Evolutionary conservation across 2,888 invertebrate genomes (phyloP).

Genomic region (Isotomurus palustris): DNA sequence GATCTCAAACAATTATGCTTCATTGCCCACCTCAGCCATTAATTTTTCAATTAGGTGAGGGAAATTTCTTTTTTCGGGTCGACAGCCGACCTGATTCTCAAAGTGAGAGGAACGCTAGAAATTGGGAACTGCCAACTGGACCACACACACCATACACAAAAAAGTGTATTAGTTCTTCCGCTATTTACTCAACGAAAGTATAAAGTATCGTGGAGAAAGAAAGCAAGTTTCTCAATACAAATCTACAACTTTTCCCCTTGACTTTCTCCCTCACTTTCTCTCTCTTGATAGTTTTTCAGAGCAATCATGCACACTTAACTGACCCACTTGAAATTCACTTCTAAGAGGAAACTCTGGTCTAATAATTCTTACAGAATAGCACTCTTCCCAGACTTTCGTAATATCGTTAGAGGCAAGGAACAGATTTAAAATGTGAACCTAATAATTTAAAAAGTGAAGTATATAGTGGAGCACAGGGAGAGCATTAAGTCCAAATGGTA

Average conservation of each 20-base stretch:
- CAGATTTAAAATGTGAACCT: constrained; percentile 7
- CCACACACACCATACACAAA: too few species aligned
- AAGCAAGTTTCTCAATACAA: too few species aligned
- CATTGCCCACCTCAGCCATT: constrained; percentile 5
- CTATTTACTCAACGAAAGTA: too few species aligned
- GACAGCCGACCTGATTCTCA: too few species aligned
- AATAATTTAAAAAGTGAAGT: constrained; percentile 10
- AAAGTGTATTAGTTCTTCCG: too few species aligned
- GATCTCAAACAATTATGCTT: neutral
- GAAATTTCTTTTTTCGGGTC: too few species aligned
- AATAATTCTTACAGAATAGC: constrained; percentile 10
- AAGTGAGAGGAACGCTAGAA: too few species aligned
- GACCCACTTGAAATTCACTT: constrained; percentile 12
- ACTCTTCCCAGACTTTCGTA: constrained; percentile 7
- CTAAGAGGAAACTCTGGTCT: neutral
- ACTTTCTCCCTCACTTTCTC: neutral
- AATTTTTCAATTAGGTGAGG: constrained; percentile 7
- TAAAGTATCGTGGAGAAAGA: neutral
- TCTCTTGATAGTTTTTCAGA: constrained; percentile 8
- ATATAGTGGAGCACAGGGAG: neutral
- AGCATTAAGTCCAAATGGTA: constrained; percentile 21
- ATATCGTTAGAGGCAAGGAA: constrained; percentile 9
- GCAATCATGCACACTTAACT: constrained; percentile 16
- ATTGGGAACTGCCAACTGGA: too few species aligned
- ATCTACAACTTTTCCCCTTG: too few species aligned